Percentiles rank a stretch among this genome's conserved stretches.
Evolutionary conservation across 2,113 vertebrate genomes (phyloP).

Genomic region (Bettongia penicillata): DNA sequence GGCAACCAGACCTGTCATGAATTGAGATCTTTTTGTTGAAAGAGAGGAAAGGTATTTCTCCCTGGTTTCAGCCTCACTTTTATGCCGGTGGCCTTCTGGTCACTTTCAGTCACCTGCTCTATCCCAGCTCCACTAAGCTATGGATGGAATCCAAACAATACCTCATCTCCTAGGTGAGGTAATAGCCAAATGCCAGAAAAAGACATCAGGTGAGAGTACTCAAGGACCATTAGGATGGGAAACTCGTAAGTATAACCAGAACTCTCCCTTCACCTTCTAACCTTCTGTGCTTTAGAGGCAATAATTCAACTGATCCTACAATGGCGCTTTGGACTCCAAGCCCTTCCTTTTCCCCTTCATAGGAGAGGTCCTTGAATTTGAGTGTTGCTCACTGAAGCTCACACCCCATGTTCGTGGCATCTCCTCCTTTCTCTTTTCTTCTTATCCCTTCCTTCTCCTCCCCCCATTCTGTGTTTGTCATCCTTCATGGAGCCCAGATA

Average conservation of each 20-base stretch:
- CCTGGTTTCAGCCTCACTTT: slow-evolving; percentile 26
- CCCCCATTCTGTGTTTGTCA: background rate
- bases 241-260: background rate
- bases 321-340: background rate
- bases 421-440: background rate
- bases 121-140: background rate
- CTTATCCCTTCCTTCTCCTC: background rate
- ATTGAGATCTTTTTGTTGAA: slow-evolving; percentile 43
- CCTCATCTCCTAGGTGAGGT: background rate
- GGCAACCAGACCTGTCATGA: background rate
- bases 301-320: background rate
- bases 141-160: background rate
- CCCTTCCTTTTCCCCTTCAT: background rate
- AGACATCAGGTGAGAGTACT: background rate
- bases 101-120: background rate
- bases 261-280: background rate
- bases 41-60: background rate
- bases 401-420: background rate
- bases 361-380: slow-evolving; percentile 23
- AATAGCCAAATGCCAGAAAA: background rate
- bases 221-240: background rate
- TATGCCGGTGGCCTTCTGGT: background rate
- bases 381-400: slow-evolving; percentile 12
- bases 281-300: background rate
- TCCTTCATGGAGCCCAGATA: background rate